Percentiles rank a stretch among this genome's conserved stretches.
These are phyloP conservation scores for Lytechinus variegatus DNA, from an alignment of 35 echinoderm and acorn worm species.

Conservation along the genomic window DNA sequence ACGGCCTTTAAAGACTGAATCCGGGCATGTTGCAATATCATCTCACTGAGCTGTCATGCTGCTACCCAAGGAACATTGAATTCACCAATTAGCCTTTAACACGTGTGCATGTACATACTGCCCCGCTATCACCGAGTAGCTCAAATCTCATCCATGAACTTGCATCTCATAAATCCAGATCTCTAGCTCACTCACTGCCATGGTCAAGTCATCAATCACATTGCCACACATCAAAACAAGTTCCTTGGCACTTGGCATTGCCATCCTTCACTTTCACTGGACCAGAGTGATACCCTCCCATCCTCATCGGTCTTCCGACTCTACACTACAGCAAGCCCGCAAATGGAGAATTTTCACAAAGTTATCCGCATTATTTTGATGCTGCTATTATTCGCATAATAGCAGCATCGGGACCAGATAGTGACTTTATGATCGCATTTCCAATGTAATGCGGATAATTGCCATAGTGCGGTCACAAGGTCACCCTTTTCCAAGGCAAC, in stretches of 20 bases:
- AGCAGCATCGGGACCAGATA: too few species aligned
- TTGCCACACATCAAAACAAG: neutral
- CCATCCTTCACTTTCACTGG: neutral
- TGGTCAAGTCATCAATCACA: neutral
- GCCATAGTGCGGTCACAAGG: too few species aligned
- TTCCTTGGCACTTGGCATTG: neutral
- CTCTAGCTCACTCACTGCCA: neutral
- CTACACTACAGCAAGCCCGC: too few species aligned
- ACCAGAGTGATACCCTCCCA: neutral
- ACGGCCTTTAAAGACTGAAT: neutral
- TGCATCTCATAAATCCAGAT: neutral
- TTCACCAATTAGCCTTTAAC: neutral
- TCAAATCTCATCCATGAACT: neutral
- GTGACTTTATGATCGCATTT: too few species aligned
- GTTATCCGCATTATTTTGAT: too few species aligned
- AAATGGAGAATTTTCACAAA: too few species aligned
- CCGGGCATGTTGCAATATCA: neutral
- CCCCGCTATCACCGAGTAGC: neutral
- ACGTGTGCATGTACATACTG: neutral
- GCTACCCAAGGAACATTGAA: neutral
- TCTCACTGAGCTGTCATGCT: neutral
- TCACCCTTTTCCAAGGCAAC: too few species aligned
- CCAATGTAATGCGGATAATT: too few species aligned
- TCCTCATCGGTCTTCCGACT: neutral
- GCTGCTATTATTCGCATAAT: too few species aligned